These are phyloP conservation scores for Ormyrus pomaceus DNA, from an alignment of 2,888 invertebrate genomes.

Conservation along the genomic window DNA sequence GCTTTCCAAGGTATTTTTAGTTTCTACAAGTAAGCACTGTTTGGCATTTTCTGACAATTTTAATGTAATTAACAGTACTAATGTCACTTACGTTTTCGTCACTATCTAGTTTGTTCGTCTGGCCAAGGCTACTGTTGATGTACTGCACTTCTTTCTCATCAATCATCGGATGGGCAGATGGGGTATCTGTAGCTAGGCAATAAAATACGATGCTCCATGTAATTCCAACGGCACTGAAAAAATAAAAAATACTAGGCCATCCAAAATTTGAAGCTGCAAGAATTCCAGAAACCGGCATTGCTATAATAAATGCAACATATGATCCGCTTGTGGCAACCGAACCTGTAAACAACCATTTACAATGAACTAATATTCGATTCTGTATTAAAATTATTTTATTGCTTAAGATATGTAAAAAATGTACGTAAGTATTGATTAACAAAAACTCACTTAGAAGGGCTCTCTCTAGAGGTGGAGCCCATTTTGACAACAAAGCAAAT, in stretches of 20 bases:
- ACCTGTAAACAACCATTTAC: slow-evolving; percentile 58
- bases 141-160: slow-evolving; percentile 80
- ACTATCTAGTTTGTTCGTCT: slow-evolving; percentile 74
- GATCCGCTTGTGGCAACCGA: slow-evolving; percentile 76
- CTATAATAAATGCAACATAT: slow-evolving; percentile 82
- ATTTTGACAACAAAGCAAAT: slow-evolving; percentile 85
- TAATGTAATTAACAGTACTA: too few relatives aligned
- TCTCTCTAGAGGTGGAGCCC: slow-evolving; percentile 81
- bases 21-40: slow-evolving; percentile 64
- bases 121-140: slow-evolving; percentile 81
- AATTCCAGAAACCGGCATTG: slow-evolving; percentile 80
- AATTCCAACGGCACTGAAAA: slow-evolving; percentile 78
- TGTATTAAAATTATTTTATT: background rate
- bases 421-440: background rate
- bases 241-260: slow-evolving; percentile 84
- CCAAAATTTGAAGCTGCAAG: slow-evolving; percentile 79
- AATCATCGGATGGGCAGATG: slow-evolving; percentile 78
- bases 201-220: slow-evolving; percentile 78
- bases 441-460: slow-evolving; percentile 73
- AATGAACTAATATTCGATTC: background rate
- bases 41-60: slow-evolving; percentile 8
- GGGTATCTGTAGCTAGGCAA: slow-evolving; percentile 79
- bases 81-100: too few relatives aligned
- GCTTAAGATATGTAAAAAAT: background rate
- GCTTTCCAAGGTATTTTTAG: slow-evolving; percentile 79